Conservation (phyloP, 1,140 invertebrate species). For the Carcinoscorpius rotundicauda region DNA sequence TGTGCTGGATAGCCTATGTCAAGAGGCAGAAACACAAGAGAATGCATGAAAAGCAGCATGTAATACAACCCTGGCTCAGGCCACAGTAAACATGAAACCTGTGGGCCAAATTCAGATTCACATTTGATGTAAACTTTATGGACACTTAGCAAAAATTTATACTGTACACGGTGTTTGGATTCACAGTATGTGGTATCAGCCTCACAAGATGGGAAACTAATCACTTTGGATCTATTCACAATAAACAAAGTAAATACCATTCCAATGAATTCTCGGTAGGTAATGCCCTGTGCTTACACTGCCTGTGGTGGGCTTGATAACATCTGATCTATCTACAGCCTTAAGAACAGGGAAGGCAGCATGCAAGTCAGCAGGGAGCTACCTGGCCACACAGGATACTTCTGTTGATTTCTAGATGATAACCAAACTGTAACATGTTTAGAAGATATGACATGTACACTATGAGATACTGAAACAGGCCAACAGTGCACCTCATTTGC, state of each 20-base stretch:
- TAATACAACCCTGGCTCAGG: conserved; percentile 87
- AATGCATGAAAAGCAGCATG: conserved; percentile 95
- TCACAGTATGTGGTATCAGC: conserved; percentile 77
- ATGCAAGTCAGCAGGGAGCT: conserved; percentile 89
- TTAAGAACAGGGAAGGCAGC: conserved; percentile 95
- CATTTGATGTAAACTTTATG: conserved; percentile 84
- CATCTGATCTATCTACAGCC: conserved; percentile 96
- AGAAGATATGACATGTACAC: conserved; percentile 94
- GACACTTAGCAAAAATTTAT: conserved; percentile 97
- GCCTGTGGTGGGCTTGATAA: conserved; percentile 97
- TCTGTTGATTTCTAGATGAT: conserved; percentile 96
- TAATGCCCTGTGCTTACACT: conserved; percentile 98
- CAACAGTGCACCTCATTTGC: conserved; percentile 94
- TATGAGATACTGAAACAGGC: conserved; percentile 98
- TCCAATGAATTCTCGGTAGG: conserved; percentile 92
- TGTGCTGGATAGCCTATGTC: too few relatives aligned
- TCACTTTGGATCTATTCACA: conserved; percentile 97
- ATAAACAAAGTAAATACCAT: conserved; percentile 97
- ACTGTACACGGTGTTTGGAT: conserved; percentile 98
- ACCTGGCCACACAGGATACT: conserved; percentile 93
- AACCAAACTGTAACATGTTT: conserved; percentile 98
- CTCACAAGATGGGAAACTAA: conserved; percentile 88
- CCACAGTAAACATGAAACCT: conserved; percentile 83
- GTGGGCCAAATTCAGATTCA: conserved; percentile 97
- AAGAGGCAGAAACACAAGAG: too few relatives aligned